These are phyloP conservation scores for Dryococelus australis DNA, from an alignment of 2,888 invertebrate genomes.

Conservation along the genomic window DNA sequence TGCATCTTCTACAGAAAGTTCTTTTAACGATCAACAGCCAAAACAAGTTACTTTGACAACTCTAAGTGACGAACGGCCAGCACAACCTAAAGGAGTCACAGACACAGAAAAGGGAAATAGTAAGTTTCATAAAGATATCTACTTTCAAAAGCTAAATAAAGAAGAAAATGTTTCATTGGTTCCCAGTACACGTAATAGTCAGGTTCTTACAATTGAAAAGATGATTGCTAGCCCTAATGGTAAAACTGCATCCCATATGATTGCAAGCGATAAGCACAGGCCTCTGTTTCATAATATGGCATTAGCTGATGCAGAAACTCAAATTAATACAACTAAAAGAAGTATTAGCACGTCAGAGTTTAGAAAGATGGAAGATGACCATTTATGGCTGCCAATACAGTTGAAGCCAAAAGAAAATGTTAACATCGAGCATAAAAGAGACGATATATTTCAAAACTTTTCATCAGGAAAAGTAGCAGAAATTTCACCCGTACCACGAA, in stretches of 20 bases:
- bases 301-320: neutral
- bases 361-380: neutral
- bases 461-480: neutral
- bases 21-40: neutral
- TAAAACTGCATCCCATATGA: neutral
- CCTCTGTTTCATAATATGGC: neutral
- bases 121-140: neutral
- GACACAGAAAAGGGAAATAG: neutral
- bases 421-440: neutral
- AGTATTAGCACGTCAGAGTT: neutral
- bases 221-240: neutral
- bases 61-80: neutral
- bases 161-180: neutral
- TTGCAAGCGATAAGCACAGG: neutral
- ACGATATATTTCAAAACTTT: neutral
- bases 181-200: neutral
- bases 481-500: neutral
- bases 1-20: neutral
- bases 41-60: neutral
- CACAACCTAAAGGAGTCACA: neutral
- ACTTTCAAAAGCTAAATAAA: neutral
- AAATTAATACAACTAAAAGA: neutral
- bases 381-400: neutral
- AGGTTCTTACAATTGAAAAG: neutral
- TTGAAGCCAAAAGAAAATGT: neutral